Evolutionary conservation across 1,140 invertebrate species (phyloP).

Genomic region (Ganaspis sp.): DNA sequence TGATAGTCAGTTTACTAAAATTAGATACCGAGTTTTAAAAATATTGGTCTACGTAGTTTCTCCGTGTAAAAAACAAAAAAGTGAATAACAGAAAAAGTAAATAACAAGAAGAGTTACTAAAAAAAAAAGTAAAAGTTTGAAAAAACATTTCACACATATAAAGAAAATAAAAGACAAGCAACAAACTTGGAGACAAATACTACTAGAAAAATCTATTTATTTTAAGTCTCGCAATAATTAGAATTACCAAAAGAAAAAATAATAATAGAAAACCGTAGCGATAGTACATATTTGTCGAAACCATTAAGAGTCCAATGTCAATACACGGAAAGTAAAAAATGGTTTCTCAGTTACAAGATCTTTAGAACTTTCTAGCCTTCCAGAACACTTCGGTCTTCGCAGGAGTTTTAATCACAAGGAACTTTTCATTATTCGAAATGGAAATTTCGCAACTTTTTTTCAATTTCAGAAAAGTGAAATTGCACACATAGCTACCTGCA

Average conservation of each 20-base stretch:
- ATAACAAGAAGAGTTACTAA: too few relatives aligned
- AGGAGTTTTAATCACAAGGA: neutral
- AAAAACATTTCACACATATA: too few relatives aligned
- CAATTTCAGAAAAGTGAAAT: neutral
- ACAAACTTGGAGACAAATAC: neutral
- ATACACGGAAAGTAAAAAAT: neutral
- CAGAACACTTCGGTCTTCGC: neutral
- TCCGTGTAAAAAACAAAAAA: too few relatives aligned
- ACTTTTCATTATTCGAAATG: neutral
- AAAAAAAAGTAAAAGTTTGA: too few relatives aligned
- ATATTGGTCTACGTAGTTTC: too few relatives aligned
- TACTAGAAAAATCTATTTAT: neutral
- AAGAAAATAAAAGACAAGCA: neutral
- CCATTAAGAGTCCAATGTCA: conserved; percentile 11
- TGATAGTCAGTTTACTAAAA: too few relatives aligned
- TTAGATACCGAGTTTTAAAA: too few relatives aligned
- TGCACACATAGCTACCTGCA: neutral
- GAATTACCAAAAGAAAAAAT: neutral
- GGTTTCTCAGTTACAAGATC: conserved; percentile 2
- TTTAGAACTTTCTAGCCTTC: conserved; percentile 3
- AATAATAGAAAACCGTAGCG: neutral
- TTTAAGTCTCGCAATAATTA: neutral
- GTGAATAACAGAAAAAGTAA: too few relatives aligned
- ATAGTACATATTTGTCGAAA: conserved; percentile 13
- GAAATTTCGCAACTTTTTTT: neutral